Conservation (phyloP, 2,888 invertebrate genomes). For the Charanyca ferruginea region DNA sequence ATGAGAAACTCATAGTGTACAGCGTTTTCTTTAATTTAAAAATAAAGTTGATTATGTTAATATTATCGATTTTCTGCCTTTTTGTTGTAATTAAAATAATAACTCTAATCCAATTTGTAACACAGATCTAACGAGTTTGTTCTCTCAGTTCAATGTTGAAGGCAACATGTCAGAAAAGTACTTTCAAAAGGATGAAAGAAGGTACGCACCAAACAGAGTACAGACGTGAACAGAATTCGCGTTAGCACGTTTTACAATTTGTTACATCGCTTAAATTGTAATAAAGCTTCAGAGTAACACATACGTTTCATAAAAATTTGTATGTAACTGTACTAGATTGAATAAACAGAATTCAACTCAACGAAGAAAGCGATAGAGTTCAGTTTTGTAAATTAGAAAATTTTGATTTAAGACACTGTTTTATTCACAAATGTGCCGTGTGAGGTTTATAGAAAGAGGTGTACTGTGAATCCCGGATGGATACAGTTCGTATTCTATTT, state of each 20-base stretch:
- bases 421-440: conserved; percentile 62
- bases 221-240: conserved; percentile 85
- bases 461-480: conserved; percentile 85
- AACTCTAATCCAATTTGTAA: conserved; percentile 36
- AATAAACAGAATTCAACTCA: conserved; percentile 58
- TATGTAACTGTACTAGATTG: conserved; percentile 60
- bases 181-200: conserved; percentile 80
- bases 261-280: conserved; percentile 89
- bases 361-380: conserved; percentile 24
- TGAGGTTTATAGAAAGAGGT: conserved; percentile 86
- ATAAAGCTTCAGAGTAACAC: conserved; percentile 87
- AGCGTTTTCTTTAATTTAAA: not conserved
- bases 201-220: conserved; percentile 83
- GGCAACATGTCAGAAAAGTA: conserved; percentile 77
- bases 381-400: conserved; percentile 7
- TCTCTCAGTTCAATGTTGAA: conserved; percentile 65
- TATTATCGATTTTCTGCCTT: not conserved
- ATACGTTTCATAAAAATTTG: conserved; percentile 71
- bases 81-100: conserved; percentile 23
- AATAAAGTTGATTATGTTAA: not conserved
- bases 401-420: conserved; percentile 64
- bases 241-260: conserved; percentile 88
- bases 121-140: conserved; percentile 60
- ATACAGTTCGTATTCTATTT: conserved; percentile 88
- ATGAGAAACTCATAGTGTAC: no score